Conservation (phyloP, 2,888 invertebrate genomes). For the Drosophila neoperkinsi region DNA sequence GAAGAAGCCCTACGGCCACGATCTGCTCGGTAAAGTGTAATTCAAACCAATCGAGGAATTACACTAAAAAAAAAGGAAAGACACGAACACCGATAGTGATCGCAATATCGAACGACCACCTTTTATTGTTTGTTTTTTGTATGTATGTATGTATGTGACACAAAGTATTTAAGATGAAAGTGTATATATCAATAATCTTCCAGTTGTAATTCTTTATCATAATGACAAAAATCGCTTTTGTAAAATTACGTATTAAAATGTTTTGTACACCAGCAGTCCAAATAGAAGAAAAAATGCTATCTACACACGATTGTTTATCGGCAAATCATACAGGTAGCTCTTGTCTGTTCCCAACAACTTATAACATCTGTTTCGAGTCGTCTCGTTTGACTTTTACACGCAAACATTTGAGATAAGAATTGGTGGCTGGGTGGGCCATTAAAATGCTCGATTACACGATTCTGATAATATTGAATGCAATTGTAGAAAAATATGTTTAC, state of each 20-base stretch:
- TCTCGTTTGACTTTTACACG: constrained; percentile 17
- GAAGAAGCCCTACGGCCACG: constrained; percentile 91
- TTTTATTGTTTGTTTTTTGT: constrained; percentile 41
- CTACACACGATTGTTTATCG: constrained; percentile 22
- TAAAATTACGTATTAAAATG: constrained; percentile 52
- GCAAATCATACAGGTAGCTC: constrained; percentile 13
- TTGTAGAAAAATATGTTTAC: not conserved
- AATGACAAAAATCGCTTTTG: constrained; percentile 57
- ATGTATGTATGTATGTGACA: constrained; percentile 19
- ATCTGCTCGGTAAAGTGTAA: constrained; percentile 90
- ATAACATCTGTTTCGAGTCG: constrained; percentile 38
- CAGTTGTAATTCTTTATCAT: constrained; percentile 60
- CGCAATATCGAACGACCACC: constrained; percentile 37
- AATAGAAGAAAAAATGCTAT: constrained; percentile 13
- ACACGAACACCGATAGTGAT: constrained; percentile 44
- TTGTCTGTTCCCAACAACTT: constrained; percentile 34
- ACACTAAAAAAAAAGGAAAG: constrained; percentile 8
- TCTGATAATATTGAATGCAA: not conserved
- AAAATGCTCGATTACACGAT: not conserved
- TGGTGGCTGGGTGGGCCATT: constrained; percentile 1
- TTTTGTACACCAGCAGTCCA: not conserved
- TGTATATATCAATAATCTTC: constrained; percentile 68
- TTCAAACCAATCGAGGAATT: constrained; percentile 4
- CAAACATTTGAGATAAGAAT: constrained; percentile 32
- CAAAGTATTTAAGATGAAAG: constrained; percentile 68